A percentile compares a stretch with the other conserved stretches of the same genome.
phyloP scores from a whole-genome alignment of 1,140 invertebrate genomes.

The Dufourea novaeangliae region DNA sequence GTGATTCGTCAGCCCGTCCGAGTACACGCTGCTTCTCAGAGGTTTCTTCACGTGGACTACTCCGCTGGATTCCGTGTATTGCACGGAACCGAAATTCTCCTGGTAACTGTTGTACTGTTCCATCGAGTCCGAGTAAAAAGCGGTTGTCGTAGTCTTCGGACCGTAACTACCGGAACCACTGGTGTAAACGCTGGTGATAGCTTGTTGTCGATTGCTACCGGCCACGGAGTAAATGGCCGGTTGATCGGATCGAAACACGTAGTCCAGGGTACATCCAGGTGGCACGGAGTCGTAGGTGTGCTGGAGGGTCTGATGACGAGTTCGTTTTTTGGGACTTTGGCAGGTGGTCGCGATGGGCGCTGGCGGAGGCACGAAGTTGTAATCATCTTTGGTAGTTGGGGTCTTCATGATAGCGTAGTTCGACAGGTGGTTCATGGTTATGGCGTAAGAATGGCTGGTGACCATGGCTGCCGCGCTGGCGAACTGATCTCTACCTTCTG shows the following conservation, averaged over 20 bases:
- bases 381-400: slow-evolving; percentile 73
- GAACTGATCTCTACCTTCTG: slow-evolving; percentile 75
- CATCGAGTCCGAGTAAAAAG: slow-evolving; percentile 86
- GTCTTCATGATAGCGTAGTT: slow-evolving; percentile 69
- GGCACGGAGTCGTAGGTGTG: slow-evolving; percentile 68
- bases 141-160: slow-evolving; percentile 82
- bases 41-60: slow-evolving; percentile 81
- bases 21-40: slow-evolving; percentile 79
- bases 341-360: slow-evolving; percentile 62
- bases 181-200: slow-evolving; percentile 87
- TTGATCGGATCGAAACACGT: slow-evolving; percentile 84
- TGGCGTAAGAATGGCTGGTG: slow-evolving; percentile 63
- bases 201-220: slow-evolving; percentile 86
- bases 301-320: slow-evolving; percentile 71
- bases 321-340: slow-evolving; percentile 76
- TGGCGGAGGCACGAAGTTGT: slow-evolving; percentile 71
- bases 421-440: slow-evolving; percentile 71
- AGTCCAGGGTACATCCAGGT: slow-evolving; percentile 77
- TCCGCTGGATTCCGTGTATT: slow-evolving; percentile 72
- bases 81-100: slow-evolving; percentile 69
- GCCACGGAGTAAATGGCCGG: slow-evolving; percentile 89
- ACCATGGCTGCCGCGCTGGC: slow-evolving; percentile 51
- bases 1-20: slow-evolving; percentile 83
- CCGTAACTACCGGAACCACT: slow-evolving; percentile 84
- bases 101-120: slow-evolving; percentile 85